Evolutionary conservation across 1,140 invertebrate genomes (phyloP), one percentile per base, ranked within the genome.

Genomic region (Apis laboriosa): DNA sequence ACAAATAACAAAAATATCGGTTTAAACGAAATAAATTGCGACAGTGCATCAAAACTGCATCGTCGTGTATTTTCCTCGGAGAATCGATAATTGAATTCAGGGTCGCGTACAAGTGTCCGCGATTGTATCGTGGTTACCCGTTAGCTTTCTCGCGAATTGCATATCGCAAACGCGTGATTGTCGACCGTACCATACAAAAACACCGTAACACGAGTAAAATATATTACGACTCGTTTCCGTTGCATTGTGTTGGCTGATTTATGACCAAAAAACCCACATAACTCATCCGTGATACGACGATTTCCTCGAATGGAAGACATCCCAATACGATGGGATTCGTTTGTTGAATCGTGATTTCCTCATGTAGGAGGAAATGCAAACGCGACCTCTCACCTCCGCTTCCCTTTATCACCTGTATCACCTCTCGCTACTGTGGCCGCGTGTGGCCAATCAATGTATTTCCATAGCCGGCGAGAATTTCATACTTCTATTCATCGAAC

Each of bases 81-180:
- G 61, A 80, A 84, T 84, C 82, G 82, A 84, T 84, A 84, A 80
- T 83, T 83, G 75, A 66, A 78, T 72, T 77, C 82, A 84, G 82
- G 82, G 77, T 73, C 82, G 82, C 55, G 70, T 74, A 56, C 51
- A 58, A 34, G 76, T 55, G 64, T 67, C 17, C 49, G 64, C 75
- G 75, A 51, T 78, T 17, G 17, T 60, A 64, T 66, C 49, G 74
- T n/a, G 24, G 74, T 64, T 64, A 77, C 12, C 51, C 74, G 60
- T 66, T 43, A 55, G 49, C 15, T 66, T 64, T 77, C 51, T 49
- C 53, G 43, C 21, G 19, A 49, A 34, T 24, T 19, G 67, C 9
- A 12, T 72, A 53, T n/a, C 61, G 19, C 64, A 24, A 15, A 63
- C 53, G 53, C 21, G 49, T n/a, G 28, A 56, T 67, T 9, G 19